phyloP scores from a whole-genome alignment of 2,113 vertebrate species.

The Chunga burmeisteri region DNA sequence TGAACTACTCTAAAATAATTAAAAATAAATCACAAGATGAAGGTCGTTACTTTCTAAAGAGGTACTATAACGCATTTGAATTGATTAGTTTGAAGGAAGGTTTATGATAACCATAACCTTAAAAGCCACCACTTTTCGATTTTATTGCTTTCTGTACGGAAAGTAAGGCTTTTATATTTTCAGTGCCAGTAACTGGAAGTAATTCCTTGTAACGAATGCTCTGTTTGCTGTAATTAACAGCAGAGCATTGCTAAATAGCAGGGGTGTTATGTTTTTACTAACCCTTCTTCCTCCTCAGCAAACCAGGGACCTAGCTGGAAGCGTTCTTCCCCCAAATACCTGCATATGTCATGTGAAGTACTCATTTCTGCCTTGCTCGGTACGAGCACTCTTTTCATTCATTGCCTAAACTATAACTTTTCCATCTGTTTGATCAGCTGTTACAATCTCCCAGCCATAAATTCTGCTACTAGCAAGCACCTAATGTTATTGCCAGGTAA shows the following conservation, averaged over 20 bases:
- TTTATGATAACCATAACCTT: neutral
- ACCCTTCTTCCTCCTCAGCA: neutral
- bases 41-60: neutral
- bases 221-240: neutral
- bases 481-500: neutral
- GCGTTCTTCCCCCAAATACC: neutral
- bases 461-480: neutral
- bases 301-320: neutral
- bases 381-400: neutral
- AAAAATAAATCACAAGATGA: neutral
- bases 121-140: neutral
- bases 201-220: neutral
- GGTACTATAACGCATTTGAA: neutral
- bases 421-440: neutral
- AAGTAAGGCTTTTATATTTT: neutral
- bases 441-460: neutral
- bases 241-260: neutral
- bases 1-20: neutral
- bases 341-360: neutral
- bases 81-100: neutral
- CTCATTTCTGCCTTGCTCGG: neutral
- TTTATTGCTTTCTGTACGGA: neutral
- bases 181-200: neutral
- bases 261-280: neutral
- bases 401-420: neutral